Conservation (phyloP, 2,888 invertebrate genomes). For the Macrosiphum euphorbiae region DNA sequence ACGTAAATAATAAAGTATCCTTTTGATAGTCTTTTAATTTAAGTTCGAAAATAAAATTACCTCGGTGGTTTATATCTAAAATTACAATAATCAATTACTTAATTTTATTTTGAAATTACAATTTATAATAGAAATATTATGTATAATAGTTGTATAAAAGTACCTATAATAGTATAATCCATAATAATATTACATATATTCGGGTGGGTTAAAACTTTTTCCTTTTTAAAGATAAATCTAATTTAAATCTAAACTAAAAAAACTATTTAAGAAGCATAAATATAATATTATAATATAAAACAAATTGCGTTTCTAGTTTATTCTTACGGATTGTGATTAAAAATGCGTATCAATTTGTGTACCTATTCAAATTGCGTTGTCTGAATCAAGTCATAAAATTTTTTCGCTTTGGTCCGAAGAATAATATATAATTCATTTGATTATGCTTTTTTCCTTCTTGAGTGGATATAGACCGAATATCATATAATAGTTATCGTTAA, state of each 20-base stretch:
- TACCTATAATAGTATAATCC: not conserved
- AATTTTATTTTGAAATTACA: not conserved
- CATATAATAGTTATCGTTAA: not conserved
- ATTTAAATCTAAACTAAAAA: not conserved
- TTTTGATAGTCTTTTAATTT: not conserved
- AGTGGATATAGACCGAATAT: not conserved
- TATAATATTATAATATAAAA: not conserved
- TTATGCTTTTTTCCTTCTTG: not conserved
- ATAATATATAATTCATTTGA: not conserved
- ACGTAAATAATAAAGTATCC: not conserved
- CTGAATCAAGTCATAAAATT: not conserved
- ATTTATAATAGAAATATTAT: not conserved
- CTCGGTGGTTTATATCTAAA: not conserved
- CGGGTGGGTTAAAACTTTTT: not conserved
- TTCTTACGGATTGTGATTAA: not conserved
- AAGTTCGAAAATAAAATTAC: not conserved
- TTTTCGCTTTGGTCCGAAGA: not conserved
- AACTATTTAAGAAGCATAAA: not conserved
- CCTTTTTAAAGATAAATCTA: not conserved
- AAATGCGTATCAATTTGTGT: not conserved
- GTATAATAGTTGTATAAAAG: not conserved
- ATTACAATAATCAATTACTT: not conserved
- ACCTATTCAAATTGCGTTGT: too few species aligned
- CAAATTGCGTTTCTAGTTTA: not conserved
- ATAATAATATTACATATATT: not conserved